phyloP scores from a whole-genome alignment of 2,888 invertebrate genomes.

The Nezara viridula region DNA sequence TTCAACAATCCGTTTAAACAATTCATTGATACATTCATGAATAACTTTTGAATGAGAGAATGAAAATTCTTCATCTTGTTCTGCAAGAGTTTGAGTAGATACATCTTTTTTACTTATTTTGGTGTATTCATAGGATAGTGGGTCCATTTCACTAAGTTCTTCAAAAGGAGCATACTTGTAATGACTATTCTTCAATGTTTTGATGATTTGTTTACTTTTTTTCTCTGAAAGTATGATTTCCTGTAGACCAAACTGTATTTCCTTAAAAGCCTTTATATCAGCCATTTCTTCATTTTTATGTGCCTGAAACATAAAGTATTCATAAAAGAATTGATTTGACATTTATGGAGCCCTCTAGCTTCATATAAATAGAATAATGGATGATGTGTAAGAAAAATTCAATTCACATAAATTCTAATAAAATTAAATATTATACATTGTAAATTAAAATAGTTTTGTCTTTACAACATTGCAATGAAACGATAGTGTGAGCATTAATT shows the following conservation, averaged over 20 bases:
- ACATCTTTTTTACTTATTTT: background rate
- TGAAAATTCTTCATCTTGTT: background rate
- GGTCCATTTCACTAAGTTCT: background rate
- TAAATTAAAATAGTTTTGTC: too few species aligned
- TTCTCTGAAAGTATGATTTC: background rate
- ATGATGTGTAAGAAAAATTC: too few species aligned
- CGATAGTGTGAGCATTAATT: too few species aligned
- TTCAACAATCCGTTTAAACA: background rate
- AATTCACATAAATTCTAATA: too few species aligned
- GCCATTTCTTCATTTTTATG: background rate
- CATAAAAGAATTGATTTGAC: too few species aligned
- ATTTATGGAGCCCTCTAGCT: too few species aligned
- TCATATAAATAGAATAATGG: background rate
- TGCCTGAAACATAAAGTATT: background rate
- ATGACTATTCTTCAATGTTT: background rate
- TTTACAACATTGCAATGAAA: too few species aligned
- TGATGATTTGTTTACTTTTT: background rate
- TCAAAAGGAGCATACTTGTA: background rate
- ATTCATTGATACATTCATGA: background rate
- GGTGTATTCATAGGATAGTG: background rate
- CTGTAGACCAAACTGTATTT: background rate
- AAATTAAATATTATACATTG: too few species aligned
- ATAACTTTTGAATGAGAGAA: background rate
- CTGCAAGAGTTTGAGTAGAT: background rate
- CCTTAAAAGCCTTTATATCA: conserved; percentile 10